A percentile compares a stretch with the other conserved stretches of the same genome.
These are phyloP conservation scores for Drosophila ohnishii DNA, from an alignment of 1,140 invertebrate genomes.

Conservation along the genomic window DNA sequence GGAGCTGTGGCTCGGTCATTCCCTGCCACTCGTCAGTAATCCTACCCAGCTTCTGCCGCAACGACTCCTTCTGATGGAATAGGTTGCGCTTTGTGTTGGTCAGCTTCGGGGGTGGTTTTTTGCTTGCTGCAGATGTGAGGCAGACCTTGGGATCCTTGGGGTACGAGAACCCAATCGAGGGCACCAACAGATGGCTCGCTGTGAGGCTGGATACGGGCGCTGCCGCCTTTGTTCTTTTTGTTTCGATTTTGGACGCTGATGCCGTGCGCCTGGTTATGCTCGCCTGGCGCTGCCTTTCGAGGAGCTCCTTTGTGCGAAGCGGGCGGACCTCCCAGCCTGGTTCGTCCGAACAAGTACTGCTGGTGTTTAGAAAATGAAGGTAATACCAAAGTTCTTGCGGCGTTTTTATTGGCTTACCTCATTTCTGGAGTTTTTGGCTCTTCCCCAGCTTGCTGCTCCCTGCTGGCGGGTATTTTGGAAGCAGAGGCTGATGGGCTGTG, in stretches of 20 bases:
- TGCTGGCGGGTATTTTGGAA: background rate
- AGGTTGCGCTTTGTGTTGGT: constrained; percentile 37
- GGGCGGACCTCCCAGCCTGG: constrained; percentile 11
- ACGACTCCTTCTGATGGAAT: constrained; percentile 11
- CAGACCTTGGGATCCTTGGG: constrained; percentile 24
- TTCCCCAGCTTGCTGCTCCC: background rate
- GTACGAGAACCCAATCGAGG: constrained; percentile 40
- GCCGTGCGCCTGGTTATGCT: background rate
- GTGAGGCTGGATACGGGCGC: constrained; percentile 1
- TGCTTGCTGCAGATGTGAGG: background rate
- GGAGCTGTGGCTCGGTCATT: constrained; percentile 18
- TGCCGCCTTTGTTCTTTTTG: constrained; percentile 5
- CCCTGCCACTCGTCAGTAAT: constrained; percentile 16
- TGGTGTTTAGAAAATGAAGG: background rate
- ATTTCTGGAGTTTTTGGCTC: constrained; percentile 1
- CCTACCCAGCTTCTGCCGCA: constrained; percentile 23
- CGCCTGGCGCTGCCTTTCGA: constrained; percentile 13
- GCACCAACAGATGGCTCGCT: constrained; percentile 21
- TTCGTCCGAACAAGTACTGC: background rate
- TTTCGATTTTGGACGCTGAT: constrained; percentile 18
- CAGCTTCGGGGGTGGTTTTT: constrained; percentile 3
- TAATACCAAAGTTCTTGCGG: background rate
- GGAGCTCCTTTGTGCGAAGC: constrained; percentile 28
- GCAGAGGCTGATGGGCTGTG: background rate
- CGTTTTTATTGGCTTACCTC: constrained; percentile 2